Percentiles rank a stretch among this genome's conserved stretches.
Conservation (phyloP, 2,113 vertebrate genomes). For the Sinosuthora webbiana region DNA sequence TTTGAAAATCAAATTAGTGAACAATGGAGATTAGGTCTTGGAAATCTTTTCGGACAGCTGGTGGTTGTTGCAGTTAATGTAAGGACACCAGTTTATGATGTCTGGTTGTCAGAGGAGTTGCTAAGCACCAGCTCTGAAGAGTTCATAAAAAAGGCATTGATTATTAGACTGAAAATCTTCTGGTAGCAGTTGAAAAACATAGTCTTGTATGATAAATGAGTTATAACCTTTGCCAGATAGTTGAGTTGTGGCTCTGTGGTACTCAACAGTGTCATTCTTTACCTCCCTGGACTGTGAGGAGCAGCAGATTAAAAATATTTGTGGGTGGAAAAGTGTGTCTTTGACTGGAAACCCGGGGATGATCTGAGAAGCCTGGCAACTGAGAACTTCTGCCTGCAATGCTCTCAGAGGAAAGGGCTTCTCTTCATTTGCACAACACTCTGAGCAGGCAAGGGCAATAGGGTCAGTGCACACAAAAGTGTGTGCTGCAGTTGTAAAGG, state of each 20-base stretch:
- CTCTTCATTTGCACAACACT: not conserved
- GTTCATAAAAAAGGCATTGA: not conserved
- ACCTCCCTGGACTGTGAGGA: not conserved
- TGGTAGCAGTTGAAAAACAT: not conserved
- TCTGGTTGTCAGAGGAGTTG: not conserved
- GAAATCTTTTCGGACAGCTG: not conserved
- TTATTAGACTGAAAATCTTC: not conserved
- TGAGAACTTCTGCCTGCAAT: not conserved
- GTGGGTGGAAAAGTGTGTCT: not conserved
- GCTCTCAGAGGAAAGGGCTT: not conserved
- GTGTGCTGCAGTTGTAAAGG: not conserved
- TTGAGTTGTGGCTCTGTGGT: not conserved
- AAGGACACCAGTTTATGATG: not conserved
- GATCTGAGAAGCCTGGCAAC: not conserved
- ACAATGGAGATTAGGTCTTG: not conserved
- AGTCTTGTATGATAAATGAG: not conserved
- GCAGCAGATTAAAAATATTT: not conserved
- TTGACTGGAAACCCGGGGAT: not conserved
- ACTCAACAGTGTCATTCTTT: not conserved
- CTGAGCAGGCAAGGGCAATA: not conserved
- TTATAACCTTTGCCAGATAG: not conserved
- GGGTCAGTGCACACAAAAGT: not conserved
- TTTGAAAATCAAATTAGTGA: not conserved
- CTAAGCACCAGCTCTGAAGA: not conserved
- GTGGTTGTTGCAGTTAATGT: not conserved